Evolutionary conservation across 2,888 invertebrate species (phyloP).

Genomic region (Dioctria rufipes): DNA sequence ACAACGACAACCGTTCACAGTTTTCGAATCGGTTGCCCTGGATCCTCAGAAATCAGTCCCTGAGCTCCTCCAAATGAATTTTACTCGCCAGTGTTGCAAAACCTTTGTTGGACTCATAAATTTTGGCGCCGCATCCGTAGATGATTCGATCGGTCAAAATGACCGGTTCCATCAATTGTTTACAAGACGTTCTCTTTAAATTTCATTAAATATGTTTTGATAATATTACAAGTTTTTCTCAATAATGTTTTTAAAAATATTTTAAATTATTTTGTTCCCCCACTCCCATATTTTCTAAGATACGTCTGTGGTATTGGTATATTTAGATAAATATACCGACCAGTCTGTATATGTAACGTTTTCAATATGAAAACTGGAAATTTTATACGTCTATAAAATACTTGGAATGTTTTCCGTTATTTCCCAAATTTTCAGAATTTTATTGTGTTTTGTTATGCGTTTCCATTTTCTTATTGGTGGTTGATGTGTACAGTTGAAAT

Average conservation of each 20-base stretch:
- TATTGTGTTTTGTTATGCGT: slow-evolving; percentile 12
- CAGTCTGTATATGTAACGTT: not conserved
- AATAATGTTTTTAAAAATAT: too few relatives aligned
- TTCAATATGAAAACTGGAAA: slow-evolving; percentile 8
- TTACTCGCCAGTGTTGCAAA: not conserved
- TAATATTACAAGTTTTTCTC: too few relatives aligned
- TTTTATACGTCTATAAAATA: not conserved
- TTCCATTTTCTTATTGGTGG: not conserved
- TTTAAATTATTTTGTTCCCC: too few relatives aligned
- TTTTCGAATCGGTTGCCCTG: not conserved
- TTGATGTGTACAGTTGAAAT: slow-evolving; percentile 12
- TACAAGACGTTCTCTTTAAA: not conserved
- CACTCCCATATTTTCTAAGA: too few relatives aligned
- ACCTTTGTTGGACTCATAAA: not conserved
- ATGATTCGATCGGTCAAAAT: not conserved
- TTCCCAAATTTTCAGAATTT: slow-evolving; percentile 13
- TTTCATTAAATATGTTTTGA: too few relatives aligned
- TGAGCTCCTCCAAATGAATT: not conserved
- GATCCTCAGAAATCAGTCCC: not conserved
- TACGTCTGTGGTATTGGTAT: too few relatives aligned
- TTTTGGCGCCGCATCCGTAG: too few relatives aligned
- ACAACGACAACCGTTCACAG: not conserved
- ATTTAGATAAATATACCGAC: too few relatives aligned
- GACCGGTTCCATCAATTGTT: not conserved
- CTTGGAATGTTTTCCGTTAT: not conserved